Evolutionary conservation across 2,113 vertebrate species (phyloP), one percentile per base, ranked within the genome.

Genomic region (Petrocephalus microphthalmus): DNA sequence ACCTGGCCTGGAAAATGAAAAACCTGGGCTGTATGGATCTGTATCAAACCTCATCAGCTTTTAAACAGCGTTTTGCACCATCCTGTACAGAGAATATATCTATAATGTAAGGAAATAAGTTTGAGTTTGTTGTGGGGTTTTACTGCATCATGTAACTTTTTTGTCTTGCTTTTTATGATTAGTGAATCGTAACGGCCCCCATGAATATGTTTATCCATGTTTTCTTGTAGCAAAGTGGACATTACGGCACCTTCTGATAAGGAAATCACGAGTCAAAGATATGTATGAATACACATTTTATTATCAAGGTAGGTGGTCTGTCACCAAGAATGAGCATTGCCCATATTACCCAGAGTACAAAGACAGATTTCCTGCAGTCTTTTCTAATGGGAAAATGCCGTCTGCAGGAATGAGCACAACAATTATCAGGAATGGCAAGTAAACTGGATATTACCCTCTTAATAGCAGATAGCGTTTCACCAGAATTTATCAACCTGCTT

Each of bases 281-380:
- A 13, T 29, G 71, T 81, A 33, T 13, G 19, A 45, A 33, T 67
- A 52, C 20, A 5, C 37, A 33, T 81, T 87, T 87, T 87, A 85
- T 85, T 71, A 53, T 89, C 5, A 89, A 86, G 47, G 51, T 52
- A 52, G 29, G 74, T 20, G 37, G n/a, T 42, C 71, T 81, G 47
- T 71, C 47, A 81, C 51, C n/a, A n/a, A n/a, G n/a, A n/a, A n/a
- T n/a, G n/a, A n/a, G n/a, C 71, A 47, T 53, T 49, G 29, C 45
- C n/a, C 10, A 20, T 54, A 49, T 87, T 87, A 67, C 11, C 42
- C 45, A 19, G 11, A n/a, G 13, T 33, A n/a, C 84, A 54, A 13
- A 33, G 84, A 85, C 51, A 52, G 33, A 22, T 86, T 86, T 45
- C 53, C 33, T 45, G 33, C 2, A 15, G 20, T 87, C 45, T 64